Conservation (phyloP, 2,888 invertebrate species). For the Spisula subtruncata region DNA sequence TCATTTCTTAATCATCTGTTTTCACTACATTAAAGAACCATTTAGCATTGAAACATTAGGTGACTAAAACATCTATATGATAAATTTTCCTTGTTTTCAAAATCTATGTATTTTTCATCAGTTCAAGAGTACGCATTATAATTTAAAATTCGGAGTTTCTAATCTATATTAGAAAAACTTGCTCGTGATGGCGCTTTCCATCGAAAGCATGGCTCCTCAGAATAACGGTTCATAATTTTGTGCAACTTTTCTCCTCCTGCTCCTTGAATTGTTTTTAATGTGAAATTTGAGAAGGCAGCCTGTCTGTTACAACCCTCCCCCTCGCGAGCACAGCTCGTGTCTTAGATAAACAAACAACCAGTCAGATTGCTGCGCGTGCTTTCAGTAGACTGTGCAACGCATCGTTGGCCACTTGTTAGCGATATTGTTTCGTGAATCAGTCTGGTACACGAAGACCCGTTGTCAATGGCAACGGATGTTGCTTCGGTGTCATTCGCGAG, state of each 20-base stretch:
- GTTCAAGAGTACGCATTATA: no score
- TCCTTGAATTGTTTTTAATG: slow-evolving; percentile 34
- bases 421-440: slow-evolving; percentile 61
- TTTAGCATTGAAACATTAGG: no score
- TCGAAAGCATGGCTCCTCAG: background rate
- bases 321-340: slow-evolving; percentile 69
- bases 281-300: slow-evolving; percentile 70
- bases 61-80: no score
- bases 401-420: slow-evolving; percentile 71
- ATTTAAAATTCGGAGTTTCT: no score
- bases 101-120: no score
- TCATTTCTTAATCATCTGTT: no score
- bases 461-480: slow-evolving; percentile 59
- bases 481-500: slow-evolving; percentile 69
- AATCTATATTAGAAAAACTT: background rate
- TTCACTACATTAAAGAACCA: no score
- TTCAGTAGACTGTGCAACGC: slow-evolving; percentile 50
- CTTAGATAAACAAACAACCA: slow-evolving; percentile 71
- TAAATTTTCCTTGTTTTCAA: no score
- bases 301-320: slow-evolving; percentile 60
- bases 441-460: slow-evolving; percentile 67
- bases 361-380: slow-evolving; percentile 70
- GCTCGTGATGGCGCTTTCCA: background rate
- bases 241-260: background rate
- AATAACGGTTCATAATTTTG: background rate